Conservation (phyloP, 2,888 invertebrate species). For the Axea sp. region DNA sequence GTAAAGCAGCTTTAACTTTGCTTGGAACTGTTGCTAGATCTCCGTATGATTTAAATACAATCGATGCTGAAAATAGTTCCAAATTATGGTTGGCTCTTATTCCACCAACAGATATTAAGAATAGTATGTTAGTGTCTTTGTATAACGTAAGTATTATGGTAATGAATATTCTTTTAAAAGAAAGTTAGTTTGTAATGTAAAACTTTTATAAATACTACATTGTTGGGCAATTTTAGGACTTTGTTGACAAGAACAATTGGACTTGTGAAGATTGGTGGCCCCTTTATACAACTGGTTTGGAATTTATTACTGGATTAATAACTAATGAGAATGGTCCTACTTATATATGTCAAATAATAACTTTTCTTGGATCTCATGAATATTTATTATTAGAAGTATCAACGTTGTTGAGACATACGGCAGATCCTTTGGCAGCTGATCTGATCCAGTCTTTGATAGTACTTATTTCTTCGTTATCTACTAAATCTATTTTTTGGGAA, state of each 20-base stretch:
- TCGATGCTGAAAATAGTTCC: slow-evolving; percentile 72
- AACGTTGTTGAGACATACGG: slow-evolving; percentile 75
- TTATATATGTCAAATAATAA: slow-evolving; percentile 68
- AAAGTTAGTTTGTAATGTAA: too few species aligned
- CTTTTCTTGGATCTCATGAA: slow-evolving; percentile 76
- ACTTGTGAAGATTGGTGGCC: slow-evolving; percentile 78
- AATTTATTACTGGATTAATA: slow-evolving; percentile 74
- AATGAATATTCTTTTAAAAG: too few species aligned
- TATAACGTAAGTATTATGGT: slow-evolving; percentile 69
- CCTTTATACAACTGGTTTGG: slow-evolving; percentile 75
- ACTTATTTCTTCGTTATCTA: slow-evolving; percentile 74
- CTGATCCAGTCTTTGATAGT: slow-evolving; percentile 76
- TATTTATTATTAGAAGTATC: slow-evolving; percentile 74
- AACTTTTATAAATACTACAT: too few species aligned
- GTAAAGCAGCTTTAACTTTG: slow-evolving; percentile 72
- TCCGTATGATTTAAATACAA: slow-evolving; percentile 69
- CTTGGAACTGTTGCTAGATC: slow-evolving; percentile 73
- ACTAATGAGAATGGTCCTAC: slow-evolving; percentile 67
- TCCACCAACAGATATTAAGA: slow-evolving; percentile 73
- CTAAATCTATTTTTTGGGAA: slow-evolving; percentile 73
- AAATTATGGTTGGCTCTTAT: slow-evolving; percentile 75
- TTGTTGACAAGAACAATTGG: slow-evolving; percentile 69
- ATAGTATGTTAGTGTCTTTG: slow-evolving; percentile 73
- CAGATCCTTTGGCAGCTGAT: slow-evolving; percentile 75
- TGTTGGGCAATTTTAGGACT: slow-evolving; percentile 64